phyloP scores from a whole-genome alignment of 2,888 invertebrate genomes.

The Meta bourneti region DNA sequence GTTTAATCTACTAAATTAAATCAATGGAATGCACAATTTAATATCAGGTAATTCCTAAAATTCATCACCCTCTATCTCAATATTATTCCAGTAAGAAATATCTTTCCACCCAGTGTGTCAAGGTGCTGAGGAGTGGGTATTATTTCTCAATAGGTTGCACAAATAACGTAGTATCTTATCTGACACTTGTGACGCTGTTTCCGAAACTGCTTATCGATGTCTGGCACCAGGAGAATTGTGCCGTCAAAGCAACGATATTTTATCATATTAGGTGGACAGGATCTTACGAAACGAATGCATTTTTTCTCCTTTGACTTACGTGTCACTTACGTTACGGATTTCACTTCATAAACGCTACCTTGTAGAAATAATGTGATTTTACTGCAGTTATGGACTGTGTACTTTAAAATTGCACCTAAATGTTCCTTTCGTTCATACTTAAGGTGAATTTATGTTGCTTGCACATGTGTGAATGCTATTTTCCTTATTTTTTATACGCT shows the following conservation, averaged over 20 bases:
- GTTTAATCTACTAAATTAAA: too few relatives aligned
- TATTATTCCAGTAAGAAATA: neutral
- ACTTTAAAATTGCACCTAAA: too few relatives aligned
- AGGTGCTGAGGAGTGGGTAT: neutral
- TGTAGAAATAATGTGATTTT: too few relatives aligned
- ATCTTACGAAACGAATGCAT: neutral
- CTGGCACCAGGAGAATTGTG: neutral
- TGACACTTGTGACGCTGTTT: conserved; percentile 10
- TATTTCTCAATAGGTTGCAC: neutral
- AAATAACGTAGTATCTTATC: conserved; percentile 23
- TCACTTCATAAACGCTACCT: neutral
- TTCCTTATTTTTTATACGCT: too few relatives aligned
- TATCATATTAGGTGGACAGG: conserved; percentile 5
- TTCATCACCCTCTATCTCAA: neutral
- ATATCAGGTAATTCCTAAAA: neutral
- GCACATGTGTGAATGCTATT: too few relatives aligned
- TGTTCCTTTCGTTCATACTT: too few relatives aligned
- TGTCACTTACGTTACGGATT: neutral
- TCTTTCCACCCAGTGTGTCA: neutral
- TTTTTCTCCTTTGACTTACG: neutral
- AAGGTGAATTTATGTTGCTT: too few relatives aligned
- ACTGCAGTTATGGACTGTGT: too few relatives aligned
- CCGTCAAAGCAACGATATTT: conserved; percentile 7
- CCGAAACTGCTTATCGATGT: neutral
- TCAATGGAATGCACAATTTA: neutral